phyloP scores from a whole-genome alignment of 2,797 vertebrate species.

The Catamblyrhynchus diadema region DNA sequence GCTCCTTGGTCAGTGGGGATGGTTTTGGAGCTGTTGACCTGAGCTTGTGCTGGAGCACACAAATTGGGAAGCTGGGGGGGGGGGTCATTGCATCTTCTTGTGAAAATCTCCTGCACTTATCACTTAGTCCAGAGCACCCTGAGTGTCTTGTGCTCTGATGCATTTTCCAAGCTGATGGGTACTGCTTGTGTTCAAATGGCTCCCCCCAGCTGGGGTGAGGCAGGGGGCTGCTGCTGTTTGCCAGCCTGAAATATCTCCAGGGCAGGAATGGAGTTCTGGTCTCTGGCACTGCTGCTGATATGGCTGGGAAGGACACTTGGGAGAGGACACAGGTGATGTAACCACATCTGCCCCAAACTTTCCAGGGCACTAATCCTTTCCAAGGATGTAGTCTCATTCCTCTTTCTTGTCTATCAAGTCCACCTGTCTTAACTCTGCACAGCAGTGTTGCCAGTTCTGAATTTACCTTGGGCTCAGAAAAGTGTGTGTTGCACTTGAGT shows the following conservation, averaged over 20 bases:
- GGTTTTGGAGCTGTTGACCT: background rate
- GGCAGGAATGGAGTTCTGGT: background rate
- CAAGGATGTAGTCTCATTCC: background rate
- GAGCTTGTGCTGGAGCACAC: accelerated
- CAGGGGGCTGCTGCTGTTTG: background rate
- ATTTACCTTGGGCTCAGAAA: background rate
- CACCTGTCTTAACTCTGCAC: background rate
- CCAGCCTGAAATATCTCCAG: background rate
- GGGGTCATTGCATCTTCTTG: background rate
- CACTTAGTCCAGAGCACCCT: background rate
- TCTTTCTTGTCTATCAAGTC: background rate
- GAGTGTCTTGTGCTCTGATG: background rate
- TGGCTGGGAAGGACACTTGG: background rate
- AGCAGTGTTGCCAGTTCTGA: background rate
- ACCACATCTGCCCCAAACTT: background rate
- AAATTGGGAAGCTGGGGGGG: accelerated
- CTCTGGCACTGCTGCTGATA: background rate
- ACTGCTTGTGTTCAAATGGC: background rate
- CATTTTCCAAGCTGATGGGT: background rate
- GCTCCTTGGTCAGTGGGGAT: background rate
- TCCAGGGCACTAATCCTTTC: background rate
- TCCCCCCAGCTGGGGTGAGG: background rate
- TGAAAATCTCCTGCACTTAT: background rate
- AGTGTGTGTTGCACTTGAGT: background rate
- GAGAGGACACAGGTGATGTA: background rate